Evolutionary conservation across 2,797 vertebrate species (phyloP).

Genomic region (Arctocebus calabarensis): DNA sequence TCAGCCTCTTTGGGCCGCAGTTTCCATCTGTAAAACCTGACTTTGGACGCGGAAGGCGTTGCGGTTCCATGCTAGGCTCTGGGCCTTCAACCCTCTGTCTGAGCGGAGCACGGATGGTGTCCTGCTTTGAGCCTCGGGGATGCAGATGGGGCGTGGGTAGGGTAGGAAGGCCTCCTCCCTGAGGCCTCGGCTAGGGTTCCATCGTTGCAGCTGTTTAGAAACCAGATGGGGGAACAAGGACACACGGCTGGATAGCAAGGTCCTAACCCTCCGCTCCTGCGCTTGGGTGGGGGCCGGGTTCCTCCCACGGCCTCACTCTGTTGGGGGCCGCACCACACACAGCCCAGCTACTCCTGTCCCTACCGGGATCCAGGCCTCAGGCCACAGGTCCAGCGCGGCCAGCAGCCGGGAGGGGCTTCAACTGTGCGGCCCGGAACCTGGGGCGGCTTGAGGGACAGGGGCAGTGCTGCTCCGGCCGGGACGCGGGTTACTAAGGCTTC

Average conservation of each 20-base stretch:
- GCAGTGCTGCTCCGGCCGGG: conserved; percentile 53
- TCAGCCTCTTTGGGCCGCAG: not conserved
- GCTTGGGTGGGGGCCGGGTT: not conserved
- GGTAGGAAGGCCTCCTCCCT: not conserved
- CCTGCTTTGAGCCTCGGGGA: conserved; percentile 16
- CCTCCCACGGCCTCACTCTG: not conserved
- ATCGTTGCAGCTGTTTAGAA: not conserved
- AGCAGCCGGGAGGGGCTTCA: not conserved
- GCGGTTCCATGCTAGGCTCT: conserved; percentile 26
- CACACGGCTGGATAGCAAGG: not conserved
- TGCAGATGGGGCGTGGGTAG: not conserved
- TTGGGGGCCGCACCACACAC: not conserved
- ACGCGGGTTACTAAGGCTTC: conserved; percentile 71
- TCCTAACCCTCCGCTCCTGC: not conserved
- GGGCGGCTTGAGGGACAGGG: not conserved
- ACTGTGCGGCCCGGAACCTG: not conserved
- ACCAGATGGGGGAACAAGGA: not conserved
- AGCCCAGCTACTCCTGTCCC: not conserved
- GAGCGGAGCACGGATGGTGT: conserved; percentile 16
- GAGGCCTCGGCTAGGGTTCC: not conserved
- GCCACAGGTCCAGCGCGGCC: not conserved
- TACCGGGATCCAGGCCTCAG: not conserved
- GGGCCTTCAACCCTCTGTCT: not conserved
- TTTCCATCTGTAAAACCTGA: not conserved
- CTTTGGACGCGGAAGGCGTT: not conserved